Evolutionary conservation across 1,140 invertebrate species (phyloP), one percentile per base, ranked within the genome.

Genomic region (Drosophila ogumai): DNA sequence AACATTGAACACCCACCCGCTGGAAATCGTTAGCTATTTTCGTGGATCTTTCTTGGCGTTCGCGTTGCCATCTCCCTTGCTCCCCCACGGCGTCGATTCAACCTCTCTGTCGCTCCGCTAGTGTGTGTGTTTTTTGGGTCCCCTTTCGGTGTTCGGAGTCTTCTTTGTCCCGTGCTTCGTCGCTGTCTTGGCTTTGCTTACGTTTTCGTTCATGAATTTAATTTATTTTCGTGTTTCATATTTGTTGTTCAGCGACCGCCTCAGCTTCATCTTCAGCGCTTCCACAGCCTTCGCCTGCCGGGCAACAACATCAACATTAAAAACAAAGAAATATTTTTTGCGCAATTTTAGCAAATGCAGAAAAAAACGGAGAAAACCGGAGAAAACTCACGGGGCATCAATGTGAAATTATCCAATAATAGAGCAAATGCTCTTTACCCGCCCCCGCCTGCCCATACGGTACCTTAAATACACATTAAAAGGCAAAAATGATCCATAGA

Each of bases 121-220:
- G 17, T 25, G 9, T 74, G 68, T 90, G 72, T 82, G 68, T 77
- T 46, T 71, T 69, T 57, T 28, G 52, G 66, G 52, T 58, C 66
- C 68, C 68, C 68, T 71, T 71, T 72, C 66, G 64, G 55, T 60
- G 72, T 22, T 75, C 28, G 19, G 52, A 54, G 59, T 76, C 75
- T 64, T 88, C 73, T 73, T 88, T 72, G 68, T 72, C 41, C 52
- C 44, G 38, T 59, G 68, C 72, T 87, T 82, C 76, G 50, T 78
- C 66, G 65, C 75, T 65, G 80, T 68, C 72, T 85, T 38, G 68
- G 36, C 68, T 77, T 90, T 81, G 76, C 85, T 68, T 84, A 61
- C 85, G 65, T 84, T 80, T 87, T 88, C 84, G 72, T 78, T 88
- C 54, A 80, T 82, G 67, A 82, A 90, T 88, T 80, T 81, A 81